Base-by-base conservation (phyloP, 2,113 vertebrate species). In the Theristicus caerulescens region DNA sequence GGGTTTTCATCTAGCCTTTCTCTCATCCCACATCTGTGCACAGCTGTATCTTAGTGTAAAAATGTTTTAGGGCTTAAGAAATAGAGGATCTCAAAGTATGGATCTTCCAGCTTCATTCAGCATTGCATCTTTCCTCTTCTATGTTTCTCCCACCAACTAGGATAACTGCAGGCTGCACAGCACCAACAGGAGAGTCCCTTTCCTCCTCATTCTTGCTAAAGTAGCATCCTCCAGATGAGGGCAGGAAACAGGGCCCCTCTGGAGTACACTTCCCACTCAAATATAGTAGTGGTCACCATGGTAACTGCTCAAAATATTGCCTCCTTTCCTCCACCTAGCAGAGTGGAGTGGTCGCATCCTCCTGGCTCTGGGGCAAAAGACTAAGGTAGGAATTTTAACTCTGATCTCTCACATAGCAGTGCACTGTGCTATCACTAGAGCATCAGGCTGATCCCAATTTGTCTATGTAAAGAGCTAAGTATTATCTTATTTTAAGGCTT, bases 321-420 rank as follows among this genome's bases (percentile, higher is more conserved):
- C 95, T 96, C 92, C 88, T 97, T 94, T 95, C 80, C 96, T 96
- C 93, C 93, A 97, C 94, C 86, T 91, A 96, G 89, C 96, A 95
- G 95, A 96, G 96, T 90, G 88, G 96, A 88, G 90, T 82, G 93
- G 88, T 95, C 58, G 38, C 86, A 91, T 96, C 82, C 76, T 97
- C 29, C 89, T 95, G 92, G 93, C 95, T 94, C 92, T 95, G 91
- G 95, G 93, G 96, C 87, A 96, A 96, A 97, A 97, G 89, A 94
- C 52, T 16, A 91, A 97, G 94, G 67, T 92, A 96, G 94, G 93
- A 93, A 93, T 84, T 96, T 94, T 90, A 86, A 88, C 86, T 88
- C 78, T 69, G 92, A 59, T 97, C 93, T 97, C 87, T 91, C 70
- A 58, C 64, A 51, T 73, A 94, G 89, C 66, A 94, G 85, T 88